Conservation (phyloP, 2,888 invertebrate genomes). For the Torymus texanus region DNA sequence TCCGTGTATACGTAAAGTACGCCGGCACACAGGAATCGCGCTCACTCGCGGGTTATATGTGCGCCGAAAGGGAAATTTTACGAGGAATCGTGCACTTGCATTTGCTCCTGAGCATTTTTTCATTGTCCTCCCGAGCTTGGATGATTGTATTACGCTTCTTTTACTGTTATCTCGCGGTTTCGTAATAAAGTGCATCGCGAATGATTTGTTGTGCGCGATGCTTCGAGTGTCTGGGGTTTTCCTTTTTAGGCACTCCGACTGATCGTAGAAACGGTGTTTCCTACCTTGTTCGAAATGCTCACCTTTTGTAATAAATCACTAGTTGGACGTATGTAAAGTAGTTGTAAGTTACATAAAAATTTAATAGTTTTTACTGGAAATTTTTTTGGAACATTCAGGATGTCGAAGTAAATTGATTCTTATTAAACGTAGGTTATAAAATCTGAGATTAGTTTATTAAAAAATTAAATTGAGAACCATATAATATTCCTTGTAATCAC, state of each 20-base stretch:
- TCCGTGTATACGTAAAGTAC: too few relatives aligned
- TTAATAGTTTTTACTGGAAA: too few relatives aligned
- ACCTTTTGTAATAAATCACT: too few relatives aligned
- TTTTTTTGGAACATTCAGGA: too few relatives aligned
- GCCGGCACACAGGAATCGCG: too few relatives aligned
- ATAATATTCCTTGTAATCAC: not conserved
- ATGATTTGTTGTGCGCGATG: slow-evolving; percentile 2
- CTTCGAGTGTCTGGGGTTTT: not conserved
- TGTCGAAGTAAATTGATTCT: too few relatives aligned
- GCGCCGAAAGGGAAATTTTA: slow-evolving; percentile 43
- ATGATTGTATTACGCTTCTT: slow-evolving; percentile 22
- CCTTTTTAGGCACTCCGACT: not conserved
- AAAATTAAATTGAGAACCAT: not conserved
- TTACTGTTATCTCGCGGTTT: slow-evolving; percentile 18
- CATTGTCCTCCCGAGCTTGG: not conserved
- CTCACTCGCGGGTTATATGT: too few relatives aligned
- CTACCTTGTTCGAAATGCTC: too few relatives aligned
- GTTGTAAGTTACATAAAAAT: too few relatives aligned
- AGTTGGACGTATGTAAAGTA: too few relatives aligned
- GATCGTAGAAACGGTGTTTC: not conserved
- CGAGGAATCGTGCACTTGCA: slow-evolving; percentile 13
- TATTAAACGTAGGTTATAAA: too few relatives aligned
- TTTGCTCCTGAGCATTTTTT: not conserved
- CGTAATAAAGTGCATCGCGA: not conserved
- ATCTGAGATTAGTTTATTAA: too few relatives aligned